phyloP scores from a whole-genome alignment of 2,113 vertebrate genomes.

The Haemorhous mexicanus region DNA sequence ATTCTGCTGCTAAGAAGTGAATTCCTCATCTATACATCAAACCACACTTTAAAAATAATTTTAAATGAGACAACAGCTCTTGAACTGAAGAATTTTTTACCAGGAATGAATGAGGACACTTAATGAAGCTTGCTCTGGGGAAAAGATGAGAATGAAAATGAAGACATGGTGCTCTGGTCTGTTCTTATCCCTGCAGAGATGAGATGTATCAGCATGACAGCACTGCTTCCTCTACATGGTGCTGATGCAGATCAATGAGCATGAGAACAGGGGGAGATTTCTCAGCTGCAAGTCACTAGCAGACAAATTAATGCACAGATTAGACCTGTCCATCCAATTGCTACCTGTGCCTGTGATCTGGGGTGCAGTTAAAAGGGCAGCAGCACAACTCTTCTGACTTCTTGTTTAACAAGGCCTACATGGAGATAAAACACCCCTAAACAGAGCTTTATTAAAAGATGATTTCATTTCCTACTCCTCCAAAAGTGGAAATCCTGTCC shows the following conservation, averaged over 20 bases:
- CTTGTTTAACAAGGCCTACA: slow-evolving; percentile 2
- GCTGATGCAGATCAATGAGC: not conserved
- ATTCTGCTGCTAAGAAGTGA: rapidly evolving
- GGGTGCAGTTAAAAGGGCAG: not conserved
- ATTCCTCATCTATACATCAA: not conserved
- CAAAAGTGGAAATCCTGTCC: slow-evolving; percentile 69
- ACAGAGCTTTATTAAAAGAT: slow-evolving; percentile 61
- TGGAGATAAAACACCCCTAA: slow-evolving; percentile 65
- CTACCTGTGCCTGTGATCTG: not conserved
- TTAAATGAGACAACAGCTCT: not conserved
- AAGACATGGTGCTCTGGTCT: not conserved
- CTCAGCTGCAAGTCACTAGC: not conserved
- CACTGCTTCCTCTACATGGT: not conserved
- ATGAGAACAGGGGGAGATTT: not conserved
- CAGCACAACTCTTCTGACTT: not conserved
- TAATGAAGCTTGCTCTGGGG: not conserved
- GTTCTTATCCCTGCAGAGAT: not conserved
- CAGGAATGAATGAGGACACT: not conserved
- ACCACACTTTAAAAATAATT: not conserved
- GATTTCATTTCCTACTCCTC: slow-evolving; percentile 73
- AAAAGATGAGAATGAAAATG: not conserved
- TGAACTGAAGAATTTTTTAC: not conserved
- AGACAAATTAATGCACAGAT: not conserved
- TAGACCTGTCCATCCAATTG: not conserved
- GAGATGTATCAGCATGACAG: not conserved